Conservation (phyloP, 2,113 vertebrate species). For the Oreochromis niloticus region DNA sequence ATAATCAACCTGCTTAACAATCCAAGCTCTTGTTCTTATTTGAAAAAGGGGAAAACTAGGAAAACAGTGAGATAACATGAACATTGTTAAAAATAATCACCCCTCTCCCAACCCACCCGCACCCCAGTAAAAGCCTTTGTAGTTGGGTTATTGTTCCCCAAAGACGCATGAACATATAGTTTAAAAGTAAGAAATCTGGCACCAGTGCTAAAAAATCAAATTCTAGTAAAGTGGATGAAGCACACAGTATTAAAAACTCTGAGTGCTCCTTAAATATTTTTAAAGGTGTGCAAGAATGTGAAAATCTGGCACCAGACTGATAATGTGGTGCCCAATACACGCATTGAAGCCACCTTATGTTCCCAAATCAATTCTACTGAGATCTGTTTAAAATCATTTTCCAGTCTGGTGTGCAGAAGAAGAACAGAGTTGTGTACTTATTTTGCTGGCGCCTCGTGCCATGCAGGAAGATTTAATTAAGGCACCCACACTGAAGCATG, state of each 20-base stretch:
- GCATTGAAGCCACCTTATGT: neutral
- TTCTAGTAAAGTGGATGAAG: neutral
- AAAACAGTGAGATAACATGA: neutral
- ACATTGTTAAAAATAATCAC: neutral
- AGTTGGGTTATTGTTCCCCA: neutral
- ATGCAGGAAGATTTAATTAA: conserved; percentile 38
- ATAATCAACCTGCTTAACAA: neutral
- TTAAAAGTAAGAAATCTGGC: neutral
- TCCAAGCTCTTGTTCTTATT: neutral
- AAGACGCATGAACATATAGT: neutral
- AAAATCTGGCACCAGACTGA: neutral
- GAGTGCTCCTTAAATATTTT: neutral
- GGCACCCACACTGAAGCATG: conserved; percentile 16
- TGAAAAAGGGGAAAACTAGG: neutral
- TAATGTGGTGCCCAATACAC: neutral
- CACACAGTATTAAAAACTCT: neutral
- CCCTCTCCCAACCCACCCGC: neutral
- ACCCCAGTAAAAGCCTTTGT: neutral
- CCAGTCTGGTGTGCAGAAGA: neutral
- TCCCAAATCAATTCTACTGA: neutral
- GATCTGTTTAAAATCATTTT: neutral
- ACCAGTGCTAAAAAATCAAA: neutral
- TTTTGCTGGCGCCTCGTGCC: neutral
- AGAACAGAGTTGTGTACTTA: neutral
- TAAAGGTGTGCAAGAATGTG: neutral